Conservation (phyloP, 2,888 invertebrate species). For the Rhopalosiphum nymphaeae region DNA sequence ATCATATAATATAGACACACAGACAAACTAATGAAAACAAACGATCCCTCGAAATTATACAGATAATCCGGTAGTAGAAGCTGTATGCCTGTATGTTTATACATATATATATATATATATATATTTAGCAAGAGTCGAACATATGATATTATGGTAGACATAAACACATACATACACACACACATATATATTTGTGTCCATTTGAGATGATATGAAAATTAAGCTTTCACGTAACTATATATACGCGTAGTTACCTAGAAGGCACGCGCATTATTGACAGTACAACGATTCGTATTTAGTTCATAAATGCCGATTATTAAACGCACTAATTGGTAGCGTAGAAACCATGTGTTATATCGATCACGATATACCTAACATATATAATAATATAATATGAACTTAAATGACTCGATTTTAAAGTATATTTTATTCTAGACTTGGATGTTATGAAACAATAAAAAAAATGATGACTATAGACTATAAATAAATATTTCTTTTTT, state of each 20-base stretch:
- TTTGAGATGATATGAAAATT: neutral
- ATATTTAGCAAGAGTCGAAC: neutral
- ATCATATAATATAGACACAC: neutral
- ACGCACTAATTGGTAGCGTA: neutral
- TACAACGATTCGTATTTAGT: neutral
- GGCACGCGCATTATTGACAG: neutral
- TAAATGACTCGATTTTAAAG: too few relatives aligned
- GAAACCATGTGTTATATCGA: neutral
- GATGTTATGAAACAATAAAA: neutral
- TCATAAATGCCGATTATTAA: neutral
- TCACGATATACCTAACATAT: neutral
- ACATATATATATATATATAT: too few relatives aligned
- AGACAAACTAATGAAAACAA: conserved; percentile 2
- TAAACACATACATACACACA: neutral
- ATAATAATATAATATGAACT: too few relatives aligned
- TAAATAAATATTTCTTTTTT: neutral
- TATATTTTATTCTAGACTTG: neutral
- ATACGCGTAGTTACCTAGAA: neutral
- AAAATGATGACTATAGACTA: neutral
- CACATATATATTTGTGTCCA: neutral
- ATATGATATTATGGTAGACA: neutral
- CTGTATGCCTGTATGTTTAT: neutral
- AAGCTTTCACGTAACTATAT: neutral
- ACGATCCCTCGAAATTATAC: conserved; percentile 25
- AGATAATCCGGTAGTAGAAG: neutral